These are phyloP conservation scores for Uropsilus gracilis DNA, from an alignment of 2,113 vertebrate genomes.

Conservation along the genomic window DNA sequence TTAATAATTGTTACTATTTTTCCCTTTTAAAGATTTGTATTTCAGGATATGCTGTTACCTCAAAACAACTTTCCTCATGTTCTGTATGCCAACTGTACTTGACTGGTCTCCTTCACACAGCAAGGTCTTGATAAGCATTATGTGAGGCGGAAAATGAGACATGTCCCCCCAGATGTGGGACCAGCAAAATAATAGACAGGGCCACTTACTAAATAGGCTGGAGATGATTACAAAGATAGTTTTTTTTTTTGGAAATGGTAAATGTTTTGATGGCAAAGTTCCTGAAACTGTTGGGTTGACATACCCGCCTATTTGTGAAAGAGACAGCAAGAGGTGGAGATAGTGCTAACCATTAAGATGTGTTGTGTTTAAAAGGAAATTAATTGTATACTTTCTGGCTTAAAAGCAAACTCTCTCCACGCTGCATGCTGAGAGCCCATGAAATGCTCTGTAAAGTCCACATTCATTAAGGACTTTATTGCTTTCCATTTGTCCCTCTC, in stretches of 20 bases:
- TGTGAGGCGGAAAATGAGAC: not conserved
- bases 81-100: not conserved
- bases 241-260: not conserved
- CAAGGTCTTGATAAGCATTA: not conserved
- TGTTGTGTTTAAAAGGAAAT: conserved; percentile 54
- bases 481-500: conserved; percentile 53
- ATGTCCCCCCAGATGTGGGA: not conserved
- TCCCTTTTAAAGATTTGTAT: not conserved
- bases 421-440: not conserved
- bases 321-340: not conserved
- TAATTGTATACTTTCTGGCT: conserved; percentile 61
- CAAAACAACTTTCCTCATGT: not conserved
- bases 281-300: not conserved
- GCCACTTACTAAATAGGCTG: not conserved
- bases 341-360: not conserved
- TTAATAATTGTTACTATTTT: conserved; percentile 1
- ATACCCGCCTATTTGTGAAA: not conserved
- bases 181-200: not conserved
- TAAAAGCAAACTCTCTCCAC: conserved; percentile 38
- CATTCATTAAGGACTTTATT: conserved; percentile 65
- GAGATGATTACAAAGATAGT: not conserved
- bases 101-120: not conserved
- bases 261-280: conserved; percentile 11
- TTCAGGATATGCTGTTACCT: not conserved
- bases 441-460: not conserved